Evolutionary conservation across 2,113 vertebrate species (phyloP).

Genomic region (Electrona antarctica): DNA sequence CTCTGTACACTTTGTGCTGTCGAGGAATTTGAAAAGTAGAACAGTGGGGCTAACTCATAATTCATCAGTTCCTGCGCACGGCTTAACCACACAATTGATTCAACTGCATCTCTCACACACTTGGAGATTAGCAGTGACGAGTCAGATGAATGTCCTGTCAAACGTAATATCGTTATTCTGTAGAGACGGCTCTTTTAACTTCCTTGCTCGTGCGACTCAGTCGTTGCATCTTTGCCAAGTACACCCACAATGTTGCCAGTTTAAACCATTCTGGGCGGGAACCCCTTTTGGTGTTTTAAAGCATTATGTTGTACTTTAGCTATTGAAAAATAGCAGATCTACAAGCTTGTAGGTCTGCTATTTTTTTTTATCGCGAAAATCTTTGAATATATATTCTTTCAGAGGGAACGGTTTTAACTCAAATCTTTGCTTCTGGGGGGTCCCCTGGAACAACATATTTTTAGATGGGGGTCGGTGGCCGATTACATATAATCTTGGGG

Average conservation of each 20-base stretch:
- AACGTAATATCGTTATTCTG: conserved; percentile 20
- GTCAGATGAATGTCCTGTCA: background rate
- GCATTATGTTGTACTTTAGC: no score
- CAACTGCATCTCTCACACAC: conserved; percentile 3
- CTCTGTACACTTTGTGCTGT: conserved; percentile 25
- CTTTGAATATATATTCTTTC: no score
- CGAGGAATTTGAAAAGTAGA: conserved; percentile 19
- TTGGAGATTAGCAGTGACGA: background rate
- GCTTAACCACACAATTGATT: background rate
- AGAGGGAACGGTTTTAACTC: no score
- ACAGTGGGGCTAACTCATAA: no score
- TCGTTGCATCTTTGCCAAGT: background rate
- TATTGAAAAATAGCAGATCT: no score
- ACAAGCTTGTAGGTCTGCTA: no score
- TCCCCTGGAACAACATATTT: no score
- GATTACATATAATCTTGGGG: no score
- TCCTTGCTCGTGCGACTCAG: conserved; percentile 34
- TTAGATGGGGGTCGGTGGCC: no score
- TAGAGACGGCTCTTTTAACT: background rate
- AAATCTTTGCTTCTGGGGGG: no score
- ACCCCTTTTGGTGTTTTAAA: no score
- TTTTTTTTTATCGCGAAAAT: no score
- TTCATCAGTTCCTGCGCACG: background rate
- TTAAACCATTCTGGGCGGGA: background rate
- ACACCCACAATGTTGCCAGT: background rate